Evolutionary conservation across 1,140 invertebrate genomes (phyloP), one percentile per base, ranked within the genome.

Genomic region (Drosophila nigrodunni): DNA sequence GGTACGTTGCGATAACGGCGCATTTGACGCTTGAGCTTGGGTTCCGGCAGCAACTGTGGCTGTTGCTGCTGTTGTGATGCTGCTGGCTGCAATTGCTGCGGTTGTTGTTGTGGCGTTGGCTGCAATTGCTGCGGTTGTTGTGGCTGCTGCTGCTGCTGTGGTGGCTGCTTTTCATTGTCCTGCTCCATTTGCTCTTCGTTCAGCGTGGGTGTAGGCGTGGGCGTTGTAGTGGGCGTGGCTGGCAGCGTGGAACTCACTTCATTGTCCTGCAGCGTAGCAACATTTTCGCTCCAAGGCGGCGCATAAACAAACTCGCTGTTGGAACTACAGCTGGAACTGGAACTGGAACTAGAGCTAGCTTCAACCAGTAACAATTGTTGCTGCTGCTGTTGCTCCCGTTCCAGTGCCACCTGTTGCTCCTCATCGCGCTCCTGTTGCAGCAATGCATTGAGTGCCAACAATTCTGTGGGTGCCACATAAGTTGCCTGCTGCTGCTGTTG

Each of bases 351-450:
- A 2, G 71, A 69, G 43, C 65, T 81, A 15, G 61, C 77, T 35
- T 70, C 78, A 50, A 69, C 70, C 8, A 64, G 68, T 46, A 77
- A 35, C n/a, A 66, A 43, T 37, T 62, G 44, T 7, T 69, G 81
- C 7, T 67, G 58, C 18, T 67, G 72, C 39, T 66, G 59, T 37
- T 74, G 75, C 25, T 78, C 67, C 10, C 77, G 79, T 41, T 91
- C 89, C 44, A 86, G 49, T 3, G 87, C 90, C 59, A 92, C 83
- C 60, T 89, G 90, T 37, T 89, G 83, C 41, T 92, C 90, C 52
- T 90, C 90, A n/a, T 79, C 90, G 0, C 90, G 77, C 54, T 92
- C 90, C 62, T 90, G 90, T 52, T 92, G 90, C 55, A 92, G 55
- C 66, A 92, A n/a, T 3, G 83, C 88, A 69, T 92, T 79, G n/a